Conservation (phyloP, 1,140 invertebrate genomes). For the Tetramorium parvispinum region DNA sequence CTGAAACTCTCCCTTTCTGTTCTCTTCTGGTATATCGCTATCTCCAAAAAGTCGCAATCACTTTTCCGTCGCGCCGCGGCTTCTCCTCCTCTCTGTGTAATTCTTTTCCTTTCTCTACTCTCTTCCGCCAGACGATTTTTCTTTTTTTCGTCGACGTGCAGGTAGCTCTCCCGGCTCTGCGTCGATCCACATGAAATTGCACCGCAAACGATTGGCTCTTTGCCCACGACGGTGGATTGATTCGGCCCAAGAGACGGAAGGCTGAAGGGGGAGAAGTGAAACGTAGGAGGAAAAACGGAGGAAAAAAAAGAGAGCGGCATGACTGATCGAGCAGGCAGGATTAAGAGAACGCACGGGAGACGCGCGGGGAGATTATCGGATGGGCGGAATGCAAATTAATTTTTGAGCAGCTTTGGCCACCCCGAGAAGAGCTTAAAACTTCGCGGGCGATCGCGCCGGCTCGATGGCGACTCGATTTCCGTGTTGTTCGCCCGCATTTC, state of each 20-base stretch:
- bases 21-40: not conserved
- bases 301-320: not conserved
- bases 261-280: not conserved
- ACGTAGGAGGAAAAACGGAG: not conserved
- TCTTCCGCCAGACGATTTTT: slow-evolving; percentile 30
- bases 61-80: not conserved
- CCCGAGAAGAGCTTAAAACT: slow-evolving; percentile 41
- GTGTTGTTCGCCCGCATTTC: slow-evolving; percentile 21
- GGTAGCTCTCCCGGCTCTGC: slow-evolving; percentile 35
- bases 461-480: slow-evolving; percentile 37
- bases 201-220: slow-evolving; percentile 65
- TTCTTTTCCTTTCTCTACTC: not conserved
- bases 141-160: not conserved
- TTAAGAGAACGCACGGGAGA: not conserved
- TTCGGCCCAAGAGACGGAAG: slow-evolving; percentile 36
- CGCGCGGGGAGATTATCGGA: slow-evolving; percentile 24
- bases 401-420: slow-evolving; percentile 47
- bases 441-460: not conserved
- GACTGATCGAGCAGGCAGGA: slow-evolving; percentile 32
- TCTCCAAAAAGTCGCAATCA: slow-evolving; percentile 31
- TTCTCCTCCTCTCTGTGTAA: slow-evolving; percentile 26
- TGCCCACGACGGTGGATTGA: slow-evolving; percentile 58
- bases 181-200: slow-evolving; percentile 59
- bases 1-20: not conserved
- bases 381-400: slow-evolving; percentile 57